Percentiles rank a stretch among this genome's conserved stretches.
These are phyloP conservation scores for Halichoerus grypus DNA, from an alignment of 2,113 vertebrate species.

Conservation along the genomic window DNA sequence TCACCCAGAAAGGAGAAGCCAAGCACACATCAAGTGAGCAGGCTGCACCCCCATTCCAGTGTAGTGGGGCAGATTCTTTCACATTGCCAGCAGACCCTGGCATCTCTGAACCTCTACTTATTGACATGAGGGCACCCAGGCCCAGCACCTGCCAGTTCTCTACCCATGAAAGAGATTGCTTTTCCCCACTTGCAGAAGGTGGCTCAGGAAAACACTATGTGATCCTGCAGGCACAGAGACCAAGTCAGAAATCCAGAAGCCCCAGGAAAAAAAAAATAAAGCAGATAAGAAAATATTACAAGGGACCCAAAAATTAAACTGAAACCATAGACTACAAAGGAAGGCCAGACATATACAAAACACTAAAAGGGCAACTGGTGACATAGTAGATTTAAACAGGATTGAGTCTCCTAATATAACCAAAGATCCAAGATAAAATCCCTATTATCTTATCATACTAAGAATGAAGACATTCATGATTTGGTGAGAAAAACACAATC, in stretches of 20 bases:
- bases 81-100: not conserved
- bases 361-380: not conserved
- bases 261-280: not conserved
- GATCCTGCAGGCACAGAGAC: accelerated
- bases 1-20: not conserved
- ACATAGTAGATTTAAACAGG: not conserved
- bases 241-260: not conserved
- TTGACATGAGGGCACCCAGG: too few species aligned
- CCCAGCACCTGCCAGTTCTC: not conserved
- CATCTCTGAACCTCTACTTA: not conserved
- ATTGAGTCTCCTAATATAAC: not conserved
- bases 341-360: not conserved
- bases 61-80: not conserved
- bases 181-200: not conserved
- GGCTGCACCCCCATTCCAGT: accelerated
- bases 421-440: not conserved
- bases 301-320: not conserved
- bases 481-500: not conserved
- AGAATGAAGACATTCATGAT: not conserved
- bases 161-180: accelerated
- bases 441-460: not conserved
- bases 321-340: not conserved
- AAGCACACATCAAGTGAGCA: accelerated
- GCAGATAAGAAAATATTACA: not conserved
- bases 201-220: not conserved